These are phyloP conservation scores for Nothoprocta perdicaria DNA, from an alignment of 2,113 vertebrate species.

Conservation along the genomic window DNA sequence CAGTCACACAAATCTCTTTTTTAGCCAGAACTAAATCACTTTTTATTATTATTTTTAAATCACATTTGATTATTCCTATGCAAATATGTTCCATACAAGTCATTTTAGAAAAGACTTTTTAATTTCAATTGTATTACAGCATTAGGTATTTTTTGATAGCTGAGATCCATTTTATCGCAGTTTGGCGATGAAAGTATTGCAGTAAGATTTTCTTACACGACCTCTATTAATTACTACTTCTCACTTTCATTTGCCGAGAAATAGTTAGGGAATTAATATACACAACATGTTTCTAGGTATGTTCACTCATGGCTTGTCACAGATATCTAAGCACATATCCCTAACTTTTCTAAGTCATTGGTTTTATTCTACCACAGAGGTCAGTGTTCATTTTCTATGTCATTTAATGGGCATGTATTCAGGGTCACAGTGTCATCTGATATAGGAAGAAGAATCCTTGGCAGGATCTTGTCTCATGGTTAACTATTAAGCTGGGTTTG, in stretches of 20 bases:
- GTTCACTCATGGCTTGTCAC: background rate
- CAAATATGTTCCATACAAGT: background rate
- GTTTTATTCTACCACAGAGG: background rate
- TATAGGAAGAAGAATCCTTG: background rate
- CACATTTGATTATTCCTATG: background rate
- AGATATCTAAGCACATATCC: background rate
- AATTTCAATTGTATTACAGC: background rate
- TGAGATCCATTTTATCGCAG: background rate
- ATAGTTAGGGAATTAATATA: background rate
- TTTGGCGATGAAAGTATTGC: background rate
- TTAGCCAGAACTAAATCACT: background rate
- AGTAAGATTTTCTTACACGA: background rate
- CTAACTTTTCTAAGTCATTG: background rate
- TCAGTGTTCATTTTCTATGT: slow-evolving; percentile 10
- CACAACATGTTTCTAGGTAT: background rate
- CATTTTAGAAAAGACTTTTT: background rate
- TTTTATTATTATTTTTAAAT: background rate
- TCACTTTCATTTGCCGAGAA: background rate
- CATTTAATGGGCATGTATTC: slow-evolving; percentile 17
- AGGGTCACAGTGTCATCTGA: background rate
- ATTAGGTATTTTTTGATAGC: background rate
- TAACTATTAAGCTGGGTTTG: background rate
- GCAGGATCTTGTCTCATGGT: background rate
- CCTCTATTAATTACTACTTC: background rate
- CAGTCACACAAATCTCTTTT: background rate